Percentiles rank a stretch among this genome's conserved stretches.
phyloP scores from a whole-genome alignment of 2,113 vertebrate genomes.

The Gila orcuttii region DNA sequence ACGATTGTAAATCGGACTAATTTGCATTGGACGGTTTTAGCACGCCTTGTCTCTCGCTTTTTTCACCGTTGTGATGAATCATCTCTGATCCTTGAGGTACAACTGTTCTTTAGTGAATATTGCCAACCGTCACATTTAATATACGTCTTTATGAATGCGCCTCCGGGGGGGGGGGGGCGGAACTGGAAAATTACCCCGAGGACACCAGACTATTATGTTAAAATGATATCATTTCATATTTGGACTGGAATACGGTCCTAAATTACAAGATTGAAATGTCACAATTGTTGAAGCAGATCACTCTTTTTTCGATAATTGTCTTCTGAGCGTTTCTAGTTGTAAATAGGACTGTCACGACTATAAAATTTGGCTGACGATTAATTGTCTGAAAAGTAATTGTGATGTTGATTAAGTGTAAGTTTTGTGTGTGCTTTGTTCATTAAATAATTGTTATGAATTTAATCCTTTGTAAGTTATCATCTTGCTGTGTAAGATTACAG shows the following conservation, averaged over 20 bases:
- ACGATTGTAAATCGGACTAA: constrained; percentile 96
- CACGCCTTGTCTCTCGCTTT: constrained; percentile 87
- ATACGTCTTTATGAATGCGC: constrained; percentile 52
- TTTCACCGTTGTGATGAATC: constrained; percentile 80
- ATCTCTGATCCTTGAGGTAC: constrained; percentile 69
- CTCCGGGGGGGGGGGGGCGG: not conserved
- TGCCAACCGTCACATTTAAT: constrained; percentile 65
- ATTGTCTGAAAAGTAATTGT: too few relatives aligned
- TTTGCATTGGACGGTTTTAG: constrained; percentile 94
- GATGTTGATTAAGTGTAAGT: too few relatives aligned
- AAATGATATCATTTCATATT: constrained; percentile 19
- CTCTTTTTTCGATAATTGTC: not conserved
- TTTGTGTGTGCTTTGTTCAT: too few relatives aligned
- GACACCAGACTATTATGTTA: constrained; percentile 23
- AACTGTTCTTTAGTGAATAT: constrained; percentile 70
- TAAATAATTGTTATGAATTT: too few relatives aligned
- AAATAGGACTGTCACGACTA: too few relatives aligned
- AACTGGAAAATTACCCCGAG: constrained; percentile 11
- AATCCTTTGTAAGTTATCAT: too few relatives aligned
- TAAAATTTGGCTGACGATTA: too few relatives aligned
- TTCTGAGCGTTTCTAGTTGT: not conserved
- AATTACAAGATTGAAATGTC: constrained; percentile 24
- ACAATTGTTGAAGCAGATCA: constrained; percentile 3
- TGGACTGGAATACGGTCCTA: not conserved
- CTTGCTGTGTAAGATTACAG: too few relatives aligned